Evolutionary conservation across 2,113 vertebrate species (phyloP).

Genomic region (Atrichornis clamosus): DNA sequence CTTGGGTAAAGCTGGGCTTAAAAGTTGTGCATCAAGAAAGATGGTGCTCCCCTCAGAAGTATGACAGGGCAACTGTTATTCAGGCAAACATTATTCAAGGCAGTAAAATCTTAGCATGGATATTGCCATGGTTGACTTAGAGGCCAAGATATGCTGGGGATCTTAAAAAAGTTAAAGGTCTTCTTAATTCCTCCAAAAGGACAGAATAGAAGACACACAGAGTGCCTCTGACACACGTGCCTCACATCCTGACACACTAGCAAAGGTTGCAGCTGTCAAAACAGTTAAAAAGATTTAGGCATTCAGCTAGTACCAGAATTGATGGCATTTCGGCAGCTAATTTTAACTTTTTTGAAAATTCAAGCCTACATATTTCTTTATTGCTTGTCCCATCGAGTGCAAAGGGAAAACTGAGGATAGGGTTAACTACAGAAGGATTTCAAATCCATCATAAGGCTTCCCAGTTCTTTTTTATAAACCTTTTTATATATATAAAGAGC

Average conservation of each 20-base stretch:
- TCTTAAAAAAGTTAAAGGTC: not conserved
- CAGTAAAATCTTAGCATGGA: not conserved
- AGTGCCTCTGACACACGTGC: not conserved
- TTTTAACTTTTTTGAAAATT: not conserved
- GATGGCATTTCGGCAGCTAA: slow-evolving; percentile 18
- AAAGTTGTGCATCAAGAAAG: not conserved
- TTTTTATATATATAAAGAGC: not conserved
- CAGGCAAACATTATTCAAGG: not conserved
- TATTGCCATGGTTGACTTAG: not conserved
- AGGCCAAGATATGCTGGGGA: not conserved
- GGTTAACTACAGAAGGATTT: not conserved
- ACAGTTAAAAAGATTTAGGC: slow-evolving; percentile 5
- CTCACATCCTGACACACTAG: not conserved
- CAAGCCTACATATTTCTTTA: not conserved
- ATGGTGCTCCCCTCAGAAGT: not conserved
- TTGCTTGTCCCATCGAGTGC: slow-evolving; percentile 40
- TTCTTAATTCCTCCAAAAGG: not conserved
- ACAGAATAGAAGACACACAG: not conserved
- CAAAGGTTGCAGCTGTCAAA: not conserved
- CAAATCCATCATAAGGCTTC: slow-evolving; percentile 14
- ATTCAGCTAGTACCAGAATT: not conserved
- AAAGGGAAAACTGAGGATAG: slow-evolving; percentile 16
- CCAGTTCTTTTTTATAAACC: not conserved
- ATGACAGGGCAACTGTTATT: not conserved
- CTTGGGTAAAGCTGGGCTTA: not conserved